Evolutionary conservation across 2,888 invertebrate genomes (phyloP), one percentile per base, ranked within the genome.

Genomic region (Polyommatus icarus): DNA sequence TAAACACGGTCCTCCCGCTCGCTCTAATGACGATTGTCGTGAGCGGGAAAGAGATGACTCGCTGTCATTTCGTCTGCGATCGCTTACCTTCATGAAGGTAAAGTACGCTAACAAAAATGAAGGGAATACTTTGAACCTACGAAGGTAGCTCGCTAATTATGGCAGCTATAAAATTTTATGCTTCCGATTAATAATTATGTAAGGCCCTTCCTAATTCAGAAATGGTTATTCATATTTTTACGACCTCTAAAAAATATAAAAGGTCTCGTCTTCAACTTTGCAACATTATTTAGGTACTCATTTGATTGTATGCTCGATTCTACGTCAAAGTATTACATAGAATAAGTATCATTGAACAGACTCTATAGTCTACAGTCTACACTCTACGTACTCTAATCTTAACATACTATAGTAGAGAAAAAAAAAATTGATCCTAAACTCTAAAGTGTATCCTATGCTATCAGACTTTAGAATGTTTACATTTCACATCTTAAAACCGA

Each of bases 31-130:
- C 82, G 81, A 81, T 83, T 81, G 81, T 82, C 82, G 78, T 81
- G 80, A 82, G 82, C 81, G 80, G 83, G 90, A 91, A 83, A 80
- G 90, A 89, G 91, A 91, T 79, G 86, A 87, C 86, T 87, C 67
- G 67, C 29, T 88, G 88, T 88, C 87, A 88, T 87, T 88, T 86
- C 87, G 86, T 85, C 83, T 85, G 84, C 85, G 85, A 84, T 83
- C 87, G 89, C 87, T 92, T 87, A 91, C 93, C 92, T 93, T 92
- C 91, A 84, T 85, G 85, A 87, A 91, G 91, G 91, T 89, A 89
- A 87, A 88, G 88, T 91, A 86, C 89, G 92, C 90, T 94, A 92
- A 93, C 92, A 85, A 93, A 93, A 92, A 92, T 89, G 93, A 93
- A 94, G 93, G 93, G 93, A 87, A 81, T 80, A 82, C 87, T 89